Evolutionary conservation across 2,888 invertebrate species (phyloP), one percentile per base, ranked within the genome.

Genomic region (Teleogryllus oceanicus): DNA sequence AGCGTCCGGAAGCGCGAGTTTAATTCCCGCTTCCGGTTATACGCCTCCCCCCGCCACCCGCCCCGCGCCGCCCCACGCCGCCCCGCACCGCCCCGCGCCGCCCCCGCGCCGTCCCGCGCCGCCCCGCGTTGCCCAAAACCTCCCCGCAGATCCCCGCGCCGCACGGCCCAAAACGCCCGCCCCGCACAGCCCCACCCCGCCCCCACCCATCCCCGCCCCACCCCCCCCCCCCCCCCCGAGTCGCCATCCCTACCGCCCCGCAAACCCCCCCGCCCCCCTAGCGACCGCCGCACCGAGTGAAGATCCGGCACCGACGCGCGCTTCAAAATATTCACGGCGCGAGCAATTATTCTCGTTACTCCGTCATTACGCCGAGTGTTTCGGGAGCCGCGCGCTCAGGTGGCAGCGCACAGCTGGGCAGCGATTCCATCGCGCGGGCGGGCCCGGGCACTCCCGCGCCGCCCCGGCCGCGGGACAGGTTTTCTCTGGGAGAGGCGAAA

Each of bases 11-110:
- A 18, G 62, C n/a, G 13, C 62, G n/a, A 62, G 62, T 62, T 62
- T 62, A 62, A 62, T 62, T 62, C 62, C 62, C 62, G 62, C 62
- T 62, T 62, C 62, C 62, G 62, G 62, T 62, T 18, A n/a, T 62
- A 62, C 62, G 62, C 62, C 16, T 13, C n/a, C 16, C n/a, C n/a
- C 13, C 13, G 62, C 13, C 62, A 8, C 37, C 62, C n/a, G 62
- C 8, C 16, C 10, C n/a, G 62, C 62, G 62, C n/a, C n/a, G 0
- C 62, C 8, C 16, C 62, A 1, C 62, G 62, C 16, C 62, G 62
- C 62, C 62, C 4, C 62, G 11, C 13, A 3, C 11, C 16, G 0
- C 62, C 4, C 16, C n/a, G 62, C 16, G 8, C 62, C 13, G 10
- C 62, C 62, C 5, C 13, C 62, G 3, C n/a, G 16, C 62, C 13